Conservation (phyloP, 2,113 vertebrate species). For the Serinus canaria region DNA sequence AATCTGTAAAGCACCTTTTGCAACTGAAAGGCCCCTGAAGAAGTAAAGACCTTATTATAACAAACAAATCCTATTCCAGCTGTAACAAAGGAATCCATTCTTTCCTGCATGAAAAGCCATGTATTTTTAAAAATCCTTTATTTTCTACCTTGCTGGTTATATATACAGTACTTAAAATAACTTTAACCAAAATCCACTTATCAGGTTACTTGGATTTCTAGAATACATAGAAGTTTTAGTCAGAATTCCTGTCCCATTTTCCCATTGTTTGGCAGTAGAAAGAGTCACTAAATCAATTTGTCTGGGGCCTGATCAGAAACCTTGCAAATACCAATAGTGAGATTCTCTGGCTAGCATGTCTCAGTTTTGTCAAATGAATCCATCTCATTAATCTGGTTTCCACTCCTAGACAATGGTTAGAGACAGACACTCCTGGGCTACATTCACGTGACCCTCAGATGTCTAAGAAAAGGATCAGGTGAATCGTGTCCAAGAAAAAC, state of each 20-base stretch:
- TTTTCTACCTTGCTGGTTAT: background rate
- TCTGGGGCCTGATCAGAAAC: background rate
- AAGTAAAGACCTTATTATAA: background rate
- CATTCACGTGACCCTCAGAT: background rate
- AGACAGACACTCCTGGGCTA: background rate
- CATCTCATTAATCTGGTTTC: background rate
- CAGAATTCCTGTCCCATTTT: constrained; percentile 6
- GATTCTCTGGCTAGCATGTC: background rate
- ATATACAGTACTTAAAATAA: background rate
- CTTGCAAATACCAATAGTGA: background rate
- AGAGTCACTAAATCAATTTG: background rate
- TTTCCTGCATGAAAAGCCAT: background rate
- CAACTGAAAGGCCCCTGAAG: background rate
- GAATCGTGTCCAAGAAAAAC: background rate
- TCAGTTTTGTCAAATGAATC: background rate
- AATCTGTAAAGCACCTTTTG: background rate
- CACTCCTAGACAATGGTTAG: background rate
- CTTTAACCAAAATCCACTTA: background rate
- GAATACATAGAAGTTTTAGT: background rate
- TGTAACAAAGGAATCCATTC: background rate
- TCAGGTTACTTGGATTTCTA: background rate
- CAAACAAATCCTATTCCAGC: background rate
- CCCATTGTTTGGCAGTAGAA: background rate
- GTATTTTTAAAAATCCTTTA: background rate
- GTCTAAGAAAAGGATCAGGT: background rate